phyloP scores from a whole-genome alignment of 2,113 vertebrate species.

The Scortum barcoo region DNA sequence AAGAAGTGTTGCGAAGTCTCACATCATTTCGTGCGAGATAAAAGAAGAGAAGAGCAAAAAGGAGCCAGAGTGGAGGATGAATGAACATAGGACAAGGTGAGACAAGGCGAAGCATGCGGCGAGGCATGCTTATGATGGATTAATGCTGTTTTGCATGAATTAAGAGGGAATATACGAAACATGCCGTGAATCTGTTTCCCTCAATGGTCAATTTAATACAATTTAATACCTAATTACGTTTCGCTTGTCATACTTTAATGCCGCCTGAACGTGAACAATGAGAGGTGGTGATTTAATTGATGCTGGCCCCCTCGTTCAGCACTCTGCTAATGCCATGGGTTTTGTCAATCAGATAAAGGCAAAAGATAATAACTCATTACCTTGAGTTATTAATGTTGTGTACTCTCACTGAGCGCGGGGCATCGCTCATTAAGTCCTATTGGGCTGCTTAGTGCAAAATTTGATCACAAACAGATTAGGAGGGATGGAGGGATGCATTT shows the following conservation, averaged over 20 bases:
- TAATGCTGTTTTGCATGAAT: slow-evolving; percentile 76
- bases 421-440: slow-evolving; percentile 15
- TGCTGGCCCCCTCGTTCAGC: slow-evolving; percentile 35
- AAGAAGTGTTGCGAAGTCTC: slow-evolving; percentile 1
- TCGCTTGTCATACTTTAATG: slow-evolving; percentile 73
- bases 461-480: slow-evolving; percentile 46
- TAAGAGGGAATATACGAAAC: slow-evolving; percentile 75
- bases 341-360: slow-evolving; percentile 68
- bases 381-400: slow-evolving; percentile 57
- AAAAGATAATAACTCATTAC: slow-evolving; percentile 67
- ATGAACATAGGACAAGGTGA: slow-evolving; percentile 49
- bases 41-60: not conserved
- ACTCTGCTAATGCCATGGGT: slow-evolving; percentile 37
- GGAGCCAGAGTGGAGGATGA: slow-evolving; percentile 13
- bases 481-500: slow-evolving; percentile 22
- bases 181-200: slow-evolving; percentile 71
- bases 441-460: slow-evolving; percentile 27
- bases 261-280: slow-evolving; percentile 62
- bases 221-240: slow-evolving; percentile 83
- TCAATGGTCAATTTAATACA: slow-evolving; percentile 79
- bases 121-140: slow-evolving; percentile 66
- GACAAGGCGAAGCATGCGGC: slow-evolving; percentile 20
- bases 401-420: not conserved
- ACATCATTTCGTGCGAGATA: not conserved
- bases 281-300: slow-evolving; percentile 75